Base-by-base conservation (phyloP, 2,888 invertebrate genomes). In the Nomada flava region DNA sequence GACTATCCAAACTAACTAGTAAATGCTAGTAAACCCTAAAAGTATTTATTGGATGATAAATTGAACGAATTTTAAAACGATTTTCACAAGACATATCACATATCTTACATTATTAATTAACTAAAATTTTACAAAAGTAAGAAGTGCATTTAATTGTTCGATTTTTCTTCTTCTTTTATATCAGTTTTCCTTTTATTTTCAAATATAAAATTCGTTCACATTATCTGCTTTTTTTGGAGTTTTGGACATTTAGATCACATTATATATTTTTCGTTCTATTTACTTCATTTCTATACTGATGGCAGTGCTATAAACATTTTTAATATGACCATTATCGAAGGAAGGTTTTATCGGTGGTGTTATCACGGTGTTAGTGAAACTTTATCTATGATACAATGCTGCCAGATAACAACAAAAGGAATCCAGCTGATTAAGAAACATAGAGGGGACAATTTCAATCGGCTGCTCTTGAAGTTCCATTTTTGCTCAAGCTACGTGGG, bases 401-500 rank as follows among this genome's bases (percentile, higher is more conserved):
- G n/a, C 20, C 42, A 20, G 55, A 64, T 42, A 18, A 50, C 42
- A n/a, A 5, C 42, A n/a, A 59, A 2, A 59, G 7, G 18, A 52
- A 23, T n/a, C 4, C 5, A 18, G 7, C 5, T 2, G 26, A 13
- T 29, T 42, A 11, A 20, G 57, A 29, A 47, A 44, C 5, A 0
- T 1, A 15, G 13, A 15, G 42, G 36, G 44, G 42, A 57, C n/a
- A 50, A 4, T 2, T 36, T 68, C 55, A 1, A 52, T 42, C 23
- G 50, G 63, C 29, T 55, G 55, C 69, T 75, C 44, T 75, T 26
- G 52, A 67, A 36, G 75, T 57, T 20, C 69, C 73, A 74, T 65
- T 78, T 82, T 82, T 55, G 50, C 68, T 20, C 11, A 10, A 20
- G 47, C 83, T 50, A 79, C 75, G 83, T 83, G 83, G 83, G 83